Conservation (phyloP, 2,888 invertebrate genomes). For the Ichneumoninae sp. region DNA sequence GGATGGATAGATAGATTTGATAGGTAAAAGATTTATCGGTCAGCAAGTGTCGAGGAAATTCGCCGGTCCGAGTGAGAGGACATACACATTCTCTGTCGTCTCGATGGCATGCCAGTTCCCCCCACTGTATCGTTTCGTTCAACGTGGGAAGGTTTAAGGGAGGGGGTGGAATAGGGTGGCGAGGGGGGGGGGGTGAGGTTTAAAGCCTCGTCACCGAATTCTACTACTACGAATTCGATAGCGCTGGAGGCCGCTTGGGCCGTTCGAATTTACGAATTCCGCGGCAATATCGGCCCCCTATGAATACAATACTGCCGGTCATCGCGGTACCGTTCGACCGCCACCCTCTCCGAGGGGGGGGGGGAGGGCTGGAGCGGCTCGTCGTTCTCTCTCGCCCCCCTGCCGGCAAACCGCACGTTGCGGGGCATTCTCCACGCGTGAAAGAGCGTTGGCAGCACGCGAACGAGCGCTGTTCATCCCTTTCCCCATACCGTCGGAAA, state of each 20-base stretch:
- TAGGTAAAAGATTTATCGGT: slow-evolving; percentile 66
- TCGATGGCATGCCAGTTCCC: slow-evolving; percentile 31
- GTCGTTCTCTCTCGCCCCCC: slow-evolving; percentile 26
- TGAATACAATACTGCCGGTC: slow-evolving; percentile 69
- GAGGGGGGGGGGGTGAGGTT: slow-evolving; percentile 23
- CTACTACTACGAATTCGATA: slow-evolving; percentile 63
- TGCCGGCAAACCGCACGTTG: slow-evolving; percentile 60
- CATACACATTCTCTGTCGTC: slow-evolving; percentile 50
- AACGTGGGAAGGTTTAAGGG: neutral
- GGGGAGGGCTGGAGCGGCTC: neutral
- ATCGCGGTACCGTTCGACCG: slow-evolving; percentile 49
- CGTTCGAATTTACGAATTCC: slow-evolving; percentile 67
- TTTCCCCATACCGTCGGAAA: slow-evolving; percentile 18
- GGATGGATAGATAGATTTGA: slow-evolving; percentile 65
- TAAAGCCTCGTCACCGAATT: slow-evolving; percentile 68
- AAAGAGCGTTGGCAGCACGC: slow-evolving; percentile 63
- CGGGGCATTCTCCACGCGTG: slow-evolving; percentile 61
- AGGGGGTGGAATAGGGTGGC: neutral
- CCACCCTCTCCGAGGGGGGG: slow-evolving; percentile 4
- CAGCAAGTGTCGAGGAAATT: slow-evolving; percentile 58
- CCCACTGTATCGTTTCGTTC: neutral
- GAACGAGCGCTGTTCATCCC: slow-evolving; percentile 39
- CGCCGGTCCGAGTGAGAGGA: slow-evolving; percentile 50
- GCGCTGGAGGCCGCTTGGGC: slow-evolving; percentile 57
- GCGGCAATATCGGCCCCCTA: slow-evolving; percentile 64